A percentile compares a stretch with the other conserved stretches of the same genome.
Evolutionary conservation across 2,797 vertebrate species (phyloP).

Genomic region (Ibycter americanus): DNA sequence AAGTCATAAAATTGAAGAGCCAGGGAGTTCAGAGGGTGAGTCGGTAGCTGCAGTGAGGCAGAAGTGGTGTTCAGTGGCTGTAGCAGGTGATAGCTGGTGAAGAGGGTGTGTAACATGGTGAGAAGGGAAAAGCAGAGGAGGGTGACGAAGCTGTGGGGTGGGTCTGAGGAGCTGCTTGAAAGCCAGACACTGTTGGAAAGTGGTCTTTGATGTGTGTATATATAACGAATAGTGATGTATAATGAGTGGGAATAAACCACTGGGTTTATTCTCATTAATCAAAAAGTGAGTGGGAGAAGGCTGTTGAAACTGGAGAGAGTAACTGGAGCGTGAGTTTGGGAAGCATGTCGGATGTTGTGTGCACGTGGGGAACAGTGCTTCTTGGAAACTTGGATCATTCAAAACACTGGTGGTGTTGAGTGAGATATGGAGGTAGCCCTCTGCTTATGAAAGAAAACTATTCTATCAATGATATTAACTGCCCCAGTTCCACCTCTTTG

Average conservation of each 20-base stretch:
- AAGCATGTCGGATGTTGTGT: background rate
- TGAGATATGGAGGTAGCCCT: background rate
- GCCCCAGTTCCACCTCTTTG: background rate
- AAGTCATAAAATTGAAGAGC: background rate
- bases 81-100: background rate
- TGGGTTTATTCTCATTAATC: background rate
- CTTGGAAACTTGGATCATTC: background rate
- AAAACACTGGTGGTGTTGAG: background rate
- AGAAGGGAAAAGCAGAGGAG: background rate
- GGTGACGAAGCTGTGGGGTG: background rate
- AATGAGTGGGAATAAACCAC: background rate
- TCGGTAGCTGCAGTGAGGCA: background rate
- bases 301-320: background rate
- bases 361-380: background rate
- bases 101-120: background rate
- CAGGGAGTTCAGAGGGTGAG: background rate
- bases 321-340: background rate
- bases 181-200: background rate
- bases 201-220: background rate
- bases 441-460: background rate
- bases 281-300: background rate
- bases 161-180: background rate
- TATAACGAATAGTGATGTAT: background rate
- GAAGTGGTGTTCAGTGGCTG: background rate
- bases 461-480: background rate